Percentiles rank a stretch among this genome's conserved stretches.
Conservation (phyloP, 2,888 invertebrate species). For the Taphrorychus bicolor region DNA sequence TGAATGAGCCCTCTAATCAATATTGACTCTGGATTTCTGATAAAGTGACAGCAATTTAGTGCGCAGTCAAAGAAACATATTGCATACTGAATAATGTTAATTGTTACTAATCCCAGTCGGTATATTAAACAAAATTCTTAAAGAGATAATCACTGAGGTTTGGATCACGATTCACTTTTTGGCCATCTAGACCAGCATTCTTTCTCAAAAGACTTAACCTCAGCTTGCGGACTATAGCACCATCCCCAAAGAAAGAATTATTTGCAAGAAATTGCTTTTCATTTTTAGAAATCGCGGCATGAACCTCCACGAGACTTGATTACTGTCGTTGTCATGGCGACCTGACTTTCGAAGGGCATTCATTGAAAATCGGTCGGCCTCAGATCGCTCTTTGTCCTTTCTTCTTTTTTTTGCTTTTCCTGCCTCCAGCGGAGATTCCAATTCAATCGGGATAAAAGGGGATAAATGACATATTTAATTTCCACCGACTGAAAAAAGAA, state of each 20-base stretch:
- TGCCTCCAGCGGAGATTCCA: too few relatives aligned
- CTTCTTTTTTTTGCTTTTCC: not conserved
- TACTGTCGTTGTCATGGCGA: conserved; percentile 5
- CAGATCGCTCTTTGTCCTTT: not conserved
- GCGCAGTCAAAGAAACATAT: not conserved
- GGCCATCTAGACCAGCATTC: not conserved
- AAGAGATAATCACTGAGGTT: too few relatives aligned
- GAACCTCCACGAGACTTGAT: conserved; percentile 2
- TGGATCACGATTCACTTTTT: too few relatives aligned
- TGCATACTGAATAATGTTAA: too few relatives aligned
- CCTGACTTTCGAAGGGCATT: conserved; percentile 2
- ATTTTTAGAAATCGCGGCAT: not conserved
- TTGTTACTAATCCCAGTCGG: too few relatives aligned
- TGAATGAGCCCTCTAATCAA: conserved; percentile 2
- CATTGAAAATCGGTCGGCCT: not conserved
- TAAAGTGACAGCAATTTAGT: not conserved
- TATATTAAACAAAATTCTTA: too few relatives aligned
- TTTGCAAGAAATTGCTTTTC: conserved; percentile 7
- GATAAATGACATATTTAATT: not conserved
- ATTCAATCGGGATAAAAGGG: not conserved
- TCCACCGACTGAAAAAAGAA: not conserved
- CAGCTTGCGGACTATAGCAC: not conserved
- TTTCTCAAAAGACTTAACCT: not conserved
- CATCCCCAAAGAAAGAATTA: conserved; percentile 1
- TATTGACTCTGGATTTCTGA: not conserved